Evolutionary conservation across 2,888 invertebrate genomes (phyloP), one percentile per base, ranked within the genome.

Genomic region (Yponomeuta malinellus): DNA sequence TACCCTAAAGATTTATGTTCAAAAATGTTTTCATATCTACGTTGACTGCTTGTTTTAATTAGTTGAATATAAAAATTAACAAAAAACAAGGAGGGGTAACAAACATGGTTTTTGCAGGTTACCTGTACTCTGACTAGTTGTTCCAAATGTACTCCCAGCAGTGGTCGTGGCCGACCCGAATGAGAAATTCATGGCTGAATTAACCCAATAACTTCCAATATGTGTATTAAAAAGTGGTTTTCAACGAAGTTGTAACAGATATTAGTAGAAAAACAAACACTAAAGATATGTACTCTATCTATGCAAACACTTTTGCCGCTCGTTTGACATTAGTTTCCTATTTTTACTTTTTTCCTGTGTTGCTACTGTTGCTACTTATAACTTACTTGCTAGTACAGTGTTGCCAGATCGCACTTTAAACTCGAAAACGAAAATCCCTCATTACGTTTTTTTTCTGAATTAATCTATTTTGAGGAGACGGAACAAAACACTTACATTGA

Each of bases 141-240:
- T 85, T 48, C 89, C 88, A 73, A 91, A 90, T 5, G 87, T 82
- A 78, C 78, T 77, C 23, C 77, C 83, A 5, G 87, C 69, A 8
- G 89, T 87, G 15, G 90, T 88, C 33, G 86, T 82, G 12, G 83
- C 72, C 12, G 81, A 75, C 71, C 87, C 85, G 71, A 90, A 88
- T 71, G 74, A 79, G 72, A 84, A 87, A 84, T 80, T 89, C 90
- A 90, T 90, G 31, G 68, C 29, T 48, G 52, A 52, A 52, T 52
- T 29, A 59, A 10, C 1, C 29, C 43, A 37, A 3, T 9, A 43
- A 43, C 4, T 67, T n/a, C 9, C 43, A 1, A 2, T 23, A 29
- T 8, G 10, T 2, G 6, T 29, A 2, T 10, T 29, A 64, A 10
- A n/a, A 64, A 64, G 10, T 10, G 5, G 10, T 64, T 29, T 64